Evolutionary conservation across 2,888 invertebrate genomes (phyloP).

Genomic region (Drosophila pullipes): DNA sequence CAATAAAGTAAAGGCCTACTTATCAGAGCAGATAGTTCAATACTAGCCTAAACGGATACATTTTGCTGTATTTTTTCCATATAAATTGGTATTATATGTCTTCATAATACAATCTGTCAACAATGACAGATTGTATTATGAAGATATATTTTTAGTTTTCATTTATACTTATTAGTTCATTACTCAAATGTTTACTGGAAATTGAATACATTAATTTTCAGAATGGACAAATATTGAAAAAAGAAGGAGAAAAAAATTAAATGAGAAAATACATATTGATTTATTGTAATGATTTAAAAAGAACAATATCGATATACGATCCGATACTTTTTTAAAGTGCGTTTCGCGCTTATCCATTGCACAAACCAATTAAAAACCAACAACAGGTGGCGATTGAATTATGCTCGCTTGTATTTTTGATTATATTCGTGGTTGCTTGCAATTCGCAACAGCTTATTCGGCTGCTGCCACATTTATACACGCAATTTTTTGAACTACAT

Average conservation of each 20-base stretch:
- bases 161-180: not conserved
- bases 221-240: not conserved
- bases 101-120: too few relatives aligned
- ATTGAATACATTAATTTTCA: not conserved
- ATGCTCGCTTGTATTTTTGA: slow-evolving; percentile 30
- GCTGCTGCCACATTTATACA: slow-evolving; percentile 2
- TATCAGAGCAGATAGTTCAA: not conserved
- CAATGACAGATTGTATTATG: not conserved
- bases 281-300: not conserved
- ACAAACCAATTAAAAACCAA: not conserved
- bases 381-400: slow-evolving; percentile 40
- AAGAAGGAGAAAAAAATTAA: not conserved
- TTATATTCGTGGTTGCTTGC: not conserved
- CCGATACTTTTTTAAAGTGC: too few relatives aligned
- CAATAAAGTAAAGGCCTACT: not conserved
- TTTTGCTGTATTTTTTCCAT: not conserved
- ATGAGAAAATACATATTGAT: not conserved
- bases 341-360: not conserved
- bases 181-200: not conserved
- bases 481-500: fast-evolving
- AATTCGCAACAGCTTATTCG: slow-evolving; percentile 68
- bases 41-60: not conserved
- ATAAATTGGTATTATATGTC: too few relatives aligned
- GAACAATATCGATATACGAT: not conserved
- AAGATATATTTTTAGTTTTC: not conserved